Evolutionary conservation across 2,113 vertebrate species (phyloP), one percentile per base, ranked within the genome.

Genomic region (Arothron firmamentum): DNA sequence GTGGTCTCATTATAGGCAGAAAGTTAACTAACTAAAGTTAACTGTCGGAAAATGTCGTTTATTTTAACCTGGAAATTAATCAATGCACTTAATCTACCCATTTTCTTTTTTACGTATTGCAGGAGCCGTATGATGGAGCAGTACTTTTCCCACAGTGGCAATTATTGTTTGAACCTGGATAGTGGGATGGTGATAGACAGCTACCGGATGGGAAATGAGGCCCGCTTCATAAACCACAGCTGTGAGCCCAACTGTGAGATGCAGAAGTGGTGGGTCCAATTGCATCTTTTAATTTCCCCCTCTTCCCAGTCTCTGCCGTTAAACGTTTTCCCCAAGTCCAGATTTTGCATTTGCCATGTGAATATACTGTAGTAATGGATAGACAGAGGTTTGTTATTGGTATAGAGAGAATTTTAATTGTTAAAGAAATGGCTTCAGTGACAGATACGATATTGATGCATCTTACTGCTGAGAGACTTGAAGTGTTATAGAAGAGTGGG

Each of bases 161-260:
- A 98, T n/a, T 99, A 99, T 87, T 99, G 97, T 85, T 92, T 99
- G 67, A 99, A 96, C 77, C 87, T 99, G 77, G 96, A 98, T 80
- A 98, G 96, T 0, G 96, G 97, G 19, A 99, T 98, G 96, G 97
- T 99, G 85, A 99, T 99, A 48, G 97, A 99, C 86, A 99, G 97
- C 87, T 99, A 98, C 43, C 92, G 96, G 38, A 98, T 99, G 97
- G 97, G 97, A 84, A 99, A 99, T 34, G 97, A 99, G 83, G 96
- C 96, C 1, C 94, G 96, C 15, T 99, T 98, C 83, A 95, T 99
- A 89, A 99, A 99, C 91, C 97, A 98, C 90, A 99, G 97, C 91
- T 99, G 97, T 69, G 93, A 98, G 52, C 97, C 97, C 63, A 99
- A 99, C 90, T 99, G 97, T 28, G 95, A 99, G 88, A 99, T 98